These are phyloP conservation scores for Epinephelus cyanopodus DNA, from an alignment of 2,113 vertebrate genomes.

Conservation along the genomic window DNA sequence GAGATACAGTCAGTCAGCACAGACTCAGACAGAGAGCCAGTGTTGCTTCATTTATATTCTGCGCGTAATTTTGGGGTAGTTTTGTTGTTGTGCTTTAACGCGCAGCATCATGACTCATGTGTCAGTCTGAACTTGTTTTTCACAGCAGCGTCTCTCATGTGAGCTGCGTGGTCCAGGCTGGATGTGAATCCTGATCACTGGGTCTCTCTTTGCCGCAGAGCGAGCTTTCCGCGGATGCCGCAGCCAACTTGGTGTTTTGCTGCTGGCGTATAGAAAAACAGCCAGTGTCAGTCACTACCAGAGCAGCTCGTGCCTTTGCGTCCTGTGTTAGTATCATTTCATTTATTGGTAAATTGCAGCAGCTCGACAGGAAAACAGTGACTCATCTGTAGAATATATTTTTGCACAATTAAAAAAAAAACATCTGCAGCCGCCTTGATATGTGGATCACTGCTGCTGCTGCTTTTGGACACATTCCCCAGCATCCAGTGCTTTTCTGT, in stretches of 20 bases:
- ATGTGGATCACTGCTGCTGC: slow-evolving; percentile 6
- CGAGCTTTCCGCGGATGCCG: slow-evolving; percentile 37
- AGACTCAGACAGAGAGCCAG: background rate
- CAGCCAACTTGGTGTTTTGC: slow-evolving; percentile 23
- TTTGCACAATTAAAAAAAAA: background rate
- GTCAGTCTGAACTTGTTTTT: background rate
- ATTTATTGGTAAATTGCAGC: background rate
- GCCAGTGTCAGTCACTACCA: background rate
- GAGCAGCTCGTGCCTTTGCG: background rate
- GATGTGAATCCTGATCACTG: slow-evolving; percentile 1
- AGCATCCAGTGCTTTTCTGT: background rate
- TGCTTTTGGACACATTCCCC: background rate
- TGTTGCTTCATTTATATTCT: slow-evolving; percentile 15
- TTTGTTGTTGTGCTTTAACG: background rate
- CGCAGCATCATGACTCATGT: background rate
- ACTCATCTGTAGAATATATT: background rate
- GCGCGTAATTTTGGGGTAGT: background rate
- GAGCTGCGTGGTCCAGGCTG: background rate
- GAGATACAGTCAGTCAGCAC: background rate
- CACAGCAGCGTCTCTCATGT: background rate
- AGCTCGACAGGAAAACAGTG: background rate
- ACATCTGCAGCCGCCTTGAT: background rate
- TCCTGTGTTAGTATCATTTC: background rate
- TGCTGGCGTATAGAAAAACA: background rate
- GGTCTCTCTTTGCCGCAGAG: slow-evolving; percentile 49